Evolutionary conservation across 2,113 vertebrate genomes (phyloP).

Genomic region (Catharus minimus): DNA sequence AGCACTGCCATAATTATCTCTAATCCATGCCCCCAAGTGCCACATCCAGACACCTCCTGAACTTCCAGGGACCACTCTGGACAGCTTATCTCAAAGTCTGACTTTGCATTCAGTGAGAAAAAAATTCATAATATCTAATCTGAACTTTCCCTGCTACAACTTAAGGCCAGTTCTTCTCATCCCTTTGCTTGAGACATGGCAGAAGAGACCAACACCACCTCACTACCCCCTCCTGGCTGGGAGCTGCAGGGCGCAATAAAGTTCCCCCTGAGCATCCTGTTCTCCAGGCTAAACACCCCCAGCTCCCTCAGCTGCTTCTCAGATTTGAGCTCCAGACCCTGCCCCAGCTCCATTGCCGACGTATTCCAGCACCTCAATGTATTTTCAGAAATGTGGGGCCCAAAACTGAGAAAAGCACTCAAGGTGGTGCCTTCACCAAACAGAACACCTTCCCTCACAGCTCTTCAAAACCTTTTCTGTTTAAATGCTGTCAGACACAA

Average conservation of each 20-base stretch:
- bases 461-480: neutral
- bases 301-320: neutral
- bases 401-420: neutral
- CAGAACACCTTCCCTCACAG: neutral
- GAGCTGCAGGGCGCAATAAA: rapidly evolving
- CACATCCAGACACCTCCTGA: neutral
- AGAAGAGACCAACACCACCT: neutral
- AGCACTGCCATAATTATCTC: neutral
- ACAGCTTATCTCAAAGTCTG: neutral
- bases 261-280: neutral
- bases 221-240: neutral
- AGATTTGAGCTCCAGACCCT: neutral
- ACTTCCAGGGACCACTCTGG: neutral
- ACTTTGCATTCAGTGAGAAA: too few species aligned
- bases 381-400: neutral
- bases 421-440: neutral
- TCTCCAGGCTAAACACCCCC: neutral
- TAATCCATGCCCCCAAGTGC: neutral
- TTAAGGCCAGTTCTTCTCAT: neutral
- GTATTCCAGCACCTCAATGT: rapidly evolving
- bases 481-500: neutral
- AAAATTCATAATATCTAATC: neutral
- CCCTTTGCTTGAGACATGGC: neutral
- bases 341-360: neutral
- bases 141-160: neutral